These are phyloP conservation scores for Serranus cabrilla DNA, from an alignment of 2,797 vertebrate genomes.

Conservation along the genomic window DNA sequence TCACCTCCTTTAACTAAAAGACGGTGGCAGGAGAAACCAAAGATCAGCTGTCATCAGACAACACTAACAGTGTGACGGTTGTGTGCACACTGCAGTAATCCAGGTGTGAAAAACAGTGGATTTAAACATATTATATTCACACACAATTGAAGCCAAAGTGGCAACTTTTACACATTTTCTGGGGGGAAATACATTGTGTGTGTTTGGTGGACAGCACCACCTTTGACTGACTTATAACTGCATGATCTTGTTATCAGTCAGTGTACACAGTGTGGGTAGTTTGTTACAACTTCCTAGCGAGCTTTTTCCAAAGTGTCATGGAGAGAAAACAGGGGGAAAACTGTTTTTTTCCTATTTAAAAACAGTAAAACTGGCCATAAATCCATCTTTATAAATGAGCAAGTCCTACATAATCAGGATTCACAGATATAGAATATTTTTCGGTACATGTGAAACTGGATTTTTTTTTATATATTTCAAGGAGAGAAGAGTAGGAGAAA, in stretches of 20 bases:
- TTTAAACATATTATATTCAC: slow-evolving; percentile 4
- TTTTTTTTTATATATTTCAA: slow-evolving; percentile 33
- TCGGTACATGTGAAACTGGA: slow-evolving; percentile 1
- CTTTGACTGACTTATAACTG: slow-evolving; percentile 9
- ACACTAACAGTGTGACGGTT: background rate
- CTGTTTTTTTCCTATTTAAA: background rate
- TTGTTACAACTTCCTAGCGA: slow-evolving; percentile 32
- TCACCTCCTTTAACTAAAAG: slow-evolving; percentile 11
- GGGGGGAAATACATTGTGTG: background rate
- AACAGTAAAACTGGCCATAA: slow-evolving; percentile 56
- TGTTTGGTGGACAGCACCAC: background rate
- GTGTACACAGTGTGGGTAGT: slow-evolving; percentile 39
- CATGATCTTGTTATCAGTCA: slow-evolving; percentile 12
- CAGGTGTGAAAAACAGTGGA: background rate
- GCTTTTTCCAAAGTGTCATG: slow-evolving; percentile 15
- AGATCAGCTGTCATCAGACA: background rate
- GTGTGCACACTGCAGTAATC: background rate
- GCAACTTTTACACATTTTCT: background rate
- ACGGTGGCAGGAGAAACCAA: background rate
- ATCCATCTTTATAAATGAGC: slow-evolving; percentile 41
- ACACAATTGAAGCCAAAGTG: background rate
- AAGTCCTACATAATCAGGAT: slow-evolving; percentile 58
- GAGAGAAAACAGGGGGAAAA: background rate
- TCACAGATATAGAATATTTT: slow-evolving; percentile 51
- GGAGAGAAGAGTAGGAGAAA: slow-evolving; percentile 1